Conservation (phyloP, 1,140 invertebrate species). For the Drosophila murphyi region DNA sequence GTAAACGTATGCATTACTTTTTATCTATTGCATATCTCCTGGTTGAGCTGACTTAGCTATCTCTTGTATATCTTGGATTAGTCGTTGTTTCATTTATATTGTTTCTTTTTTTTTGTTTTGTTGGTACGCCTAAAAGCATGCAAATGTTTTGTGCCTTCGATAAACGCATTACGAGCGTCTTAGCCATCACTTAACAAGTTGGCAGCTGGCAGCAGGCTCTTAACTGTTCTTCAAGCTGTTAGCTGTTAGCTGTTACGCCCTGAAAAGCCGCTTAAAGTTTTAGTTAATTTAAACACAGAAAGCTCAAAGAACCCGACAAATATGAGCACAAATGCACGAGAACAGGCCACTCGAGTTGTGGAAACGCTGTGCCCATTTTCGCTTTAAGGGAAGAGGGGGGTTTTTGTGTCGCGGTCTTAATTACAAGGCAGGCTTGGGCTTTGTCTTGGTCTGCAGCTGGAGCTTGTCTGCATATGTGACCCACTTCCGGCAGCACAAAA, state of each 20-base stretch:
- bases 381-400: neutral
- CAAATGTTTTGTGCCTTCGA: slow-evolving; percentile 51
- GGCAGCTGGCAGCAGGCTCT: slow-evolving; percentile 33
- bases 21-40: no score
- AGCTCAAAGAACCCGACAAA: slow-evolving; percentile 18
- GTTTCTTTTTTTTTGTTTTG: slow-evolving; percentile 10
- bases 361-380: slow-evolving; percentile 66
- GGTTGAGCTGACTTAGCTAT: no score
- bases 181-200: slow-evolving; percentile 26
- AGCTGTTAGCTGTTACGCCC: neutral
- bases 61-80: neutral
- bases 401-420: slow-evolving; percentile 62
- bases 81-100: neutral
- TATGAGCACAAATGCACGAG: slow-evolving; percentile 21
- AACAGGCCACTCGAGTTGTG: slow-evolving; percentile 53
- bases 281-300: slow-evolving; percentile 65
- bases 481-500: slow-evolving; percentile 75
- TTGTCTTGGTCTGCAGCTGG: slow-evolving; percentile 60
- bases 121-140: slow-evolving; percentile 59
- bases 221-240: slow-evolving; percentile 4
- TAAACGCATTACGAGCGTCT: slow-evolving; percentile 62
- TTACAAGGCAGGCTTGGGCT: slow-evolving; percentile 61
- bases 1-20: no score
- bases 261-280: slow-evolving; percentile 51
- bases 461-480: slow-evolving; percentile 65